Conservation (phyloP, 53 echinoderm and acorn worm species). For the Paelopatides confundens region DNA sequence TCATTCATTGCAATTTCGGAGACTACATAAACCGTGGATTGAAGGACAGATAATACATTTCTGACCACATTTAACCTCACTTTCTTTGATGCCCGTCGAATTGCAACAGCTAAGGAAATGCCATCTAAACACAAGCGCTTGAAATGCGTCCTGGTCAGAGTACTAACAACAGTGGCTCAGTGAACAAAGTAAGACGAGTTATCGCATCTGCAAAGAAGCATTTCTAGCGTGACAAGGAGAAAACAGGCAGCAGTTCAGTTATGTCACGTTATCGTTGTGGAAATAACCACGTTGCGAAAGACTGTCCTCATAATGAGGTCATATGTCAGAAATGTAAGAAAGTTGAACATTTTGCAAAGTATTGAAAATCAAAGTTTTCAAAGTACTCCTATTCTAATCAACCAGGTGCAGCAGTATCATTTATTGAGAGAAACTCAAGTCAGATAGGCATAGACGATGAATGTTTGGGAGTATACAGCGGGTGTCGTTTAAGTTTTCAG, state of each 20-base stretch:
- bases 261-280: conserved; percentile 18
- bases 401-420: neutral
- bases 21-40: no score
- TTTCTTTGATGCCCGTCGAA: conserved; percentile 34
- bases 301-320: neutral
- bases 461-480: neutral
- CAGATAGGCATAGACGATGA: neutral
- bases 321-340: conserved; percentile 3
- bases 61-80: conserved; percentile 37
- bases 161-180: neutral
- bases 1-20: no score
- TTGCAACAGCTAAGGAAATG: conserved; percentile 49
- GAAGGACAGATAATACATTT: no score
- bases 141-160: neutral
- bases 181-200: neutral
- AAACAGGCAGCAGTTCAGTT: no score
- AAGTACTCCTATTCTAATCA: no score
- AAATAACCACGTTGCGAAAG: neutral
- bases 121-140: neutral
- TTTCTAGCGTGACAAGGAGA: no score
- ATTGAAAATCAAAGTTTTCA: neutral
- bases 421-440: neutral
- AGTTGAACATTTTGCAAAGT: conserved; percentile 8
- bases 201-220: neutral
- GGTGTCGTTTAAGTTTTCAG: no score